phyloP scores from a whole-genome alignment of 2,113 vertebrate genomes.

The Chauna torquata region DNA sequence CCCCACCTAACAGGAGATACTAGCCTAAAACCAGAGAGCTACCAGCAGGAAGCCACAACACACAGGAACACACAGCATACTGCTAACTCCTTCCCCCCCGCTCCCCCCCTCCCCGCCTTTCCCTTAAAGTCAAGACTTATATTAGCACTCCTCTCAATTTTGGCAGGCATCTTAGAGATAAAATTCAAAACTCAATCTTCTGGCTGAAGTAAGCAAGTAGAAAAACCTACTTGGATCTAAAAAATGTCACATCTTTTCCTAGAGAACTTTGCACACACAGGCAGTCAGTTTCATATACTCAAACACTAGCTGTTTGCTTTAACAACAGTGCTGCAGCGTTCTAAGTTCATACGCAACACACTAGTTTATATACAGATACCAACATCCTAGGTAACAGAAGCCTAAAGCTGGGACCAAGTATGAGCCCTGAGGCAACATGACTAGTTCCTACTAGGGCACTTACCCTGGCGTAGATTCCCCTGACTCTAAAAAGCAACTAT shows the following conservation, averaged over 20 bases:
- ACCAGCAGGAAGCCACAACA: neutral
- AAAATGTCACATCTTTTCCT: neutral
- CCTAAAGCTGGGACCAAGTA: neutral
- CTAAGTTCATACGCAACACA: neutral
- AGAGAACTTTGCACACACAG: neutral
- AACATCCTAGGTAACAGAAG: neutral
- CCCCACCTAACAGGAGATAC: neutral
- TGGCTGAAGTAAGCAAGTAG: neutral
- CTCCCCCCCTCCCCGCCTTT: no score
- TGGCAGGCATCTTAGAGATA: accelerated
- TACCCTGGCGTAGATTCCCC: neutral
- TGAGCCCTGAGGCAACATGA: neutral
- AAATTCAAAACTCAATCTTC: neutral
- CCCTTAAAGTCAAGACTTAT: neutral
- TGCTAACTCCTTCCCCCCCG: no score
- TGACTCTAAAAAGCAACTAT: neutral
- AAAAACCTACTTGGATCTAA: neutral
- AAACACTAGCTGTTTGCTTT: neutral
- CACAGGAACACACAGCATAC: neutral
- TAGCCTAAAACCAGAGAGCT: neutral
- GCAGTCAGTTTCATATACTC: neutral
- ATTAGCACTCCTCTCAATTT: neutral
- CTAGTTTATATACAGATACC: neutral
- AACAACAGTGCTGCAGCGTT: neutral
- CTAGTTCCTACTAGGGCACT: neutral